A percentile compares a stretch with the other conserved stretches of the same genome.
These are phyloP conservation scores for Oncorhynchus tshawytscha DNA, from an alignment of 2,113 vertebrate genomes.

Conservation along the genomic window DNA sequence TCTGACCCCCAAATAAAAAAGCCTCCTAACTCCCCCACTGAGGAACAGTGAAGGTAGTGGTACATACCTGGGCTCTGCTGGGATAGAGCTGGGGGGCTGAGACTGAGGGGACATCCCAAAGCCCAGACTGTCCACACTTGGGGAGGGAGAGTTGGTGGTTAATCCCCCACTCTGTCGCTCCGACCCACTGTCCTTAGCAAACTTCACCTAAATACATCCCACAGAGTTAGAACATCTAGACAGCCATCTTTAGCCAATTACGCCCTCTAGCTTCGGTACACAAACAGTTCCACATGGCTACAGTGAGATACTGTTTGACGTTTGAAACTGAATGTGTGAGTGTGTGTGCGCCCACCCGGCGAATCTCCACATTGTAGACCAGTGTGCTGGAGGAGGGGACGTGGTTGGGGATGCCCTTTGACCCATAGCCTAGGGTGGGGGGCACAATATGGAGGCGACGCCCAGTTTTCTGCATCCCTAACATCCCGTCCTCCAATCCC, in stretches of 20 bases:
- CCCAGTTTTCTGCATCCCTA: slow-evolving; percentile 83
- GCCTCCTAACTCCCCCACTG: no score
- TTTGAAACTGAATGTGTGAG: neutral
- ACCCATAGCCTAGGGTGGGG: slow-evolving; percentile 65
- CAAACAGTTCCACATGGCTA: neutral
- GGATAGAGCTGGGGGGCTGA: slow-evolving; percentile 61
- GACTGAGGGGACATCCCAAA: slow-evolving; percentile 48
- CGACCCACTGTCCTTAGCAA: slow-evolving; percentile 67
- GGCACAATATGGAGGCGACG: slow-evolving; percentile 76
- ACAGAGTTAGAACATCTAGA: no score
- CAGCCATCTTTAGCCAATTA: no score
- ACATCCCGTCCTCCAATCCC: slow-evolving; percentile 85
- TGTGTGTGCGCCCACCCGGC: slow-evolving; percentile 66
- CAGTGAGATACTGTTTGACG: neutral
- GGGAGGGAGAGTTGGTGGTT: slow-evolving; percentile 65
- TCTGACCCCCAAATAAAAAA: no score
- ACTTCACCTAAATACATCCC: slow-evolving; percentile 70
- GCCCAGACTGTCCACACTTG: slow-evolving; percentile 59
- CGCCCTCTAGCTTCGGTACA: no score
- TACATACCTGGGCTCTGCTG: slow-evolving; percentile 73
- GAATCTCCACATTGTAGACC: slow-evolving; percentile 80
- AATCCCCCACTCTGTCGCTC: slow-evolving; percentile 68
- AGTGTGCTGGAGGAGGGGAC: slow-evolving; percentile 69
- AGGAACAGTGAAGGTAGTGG: neutral
- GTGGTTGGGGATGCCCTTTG: slow-evolving; percentile 70